Conservation (phyloP, 2,797 vertebrate genomes). For the Acanthurus leucopareius region DNA sequence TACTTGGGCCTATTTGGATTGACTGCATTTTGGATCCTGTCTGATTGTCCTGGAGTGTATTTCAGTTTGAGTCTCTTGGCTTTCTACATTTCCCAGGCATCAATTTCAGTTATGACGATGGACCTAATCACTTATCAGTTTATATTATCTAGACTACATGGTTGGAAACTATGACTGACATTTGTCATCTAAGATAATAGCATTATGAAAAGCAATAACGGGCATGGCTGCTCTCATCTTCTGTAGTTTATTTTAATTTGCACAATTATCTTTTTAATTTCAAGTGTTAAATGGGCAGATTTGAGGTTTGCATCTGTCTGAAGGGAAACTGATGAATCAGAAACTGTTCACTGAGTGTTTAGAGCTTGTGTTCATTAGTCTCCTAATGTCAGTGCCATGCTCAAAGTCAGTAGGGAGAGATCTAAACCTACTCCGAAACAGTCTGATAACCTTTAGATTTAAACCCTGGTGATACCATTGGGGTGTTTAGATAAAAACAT, state of each 20-base stretch:
- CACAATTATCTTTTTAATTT: slow-evolving; percentile 64
- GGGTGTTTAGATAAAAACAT: slow-evolving; percentile 35
- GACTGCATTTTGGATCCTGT: no score
- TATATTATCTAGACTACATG: not conserved
- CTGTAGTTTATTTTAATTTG: slow-evolving; percentile 61
- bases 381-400: slow-evolving; percentile 9
- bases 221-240: slow-evolving; percentile 11
- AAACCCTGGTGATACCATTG: not conserved
- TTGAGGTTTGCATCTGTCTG: slow-evolving; percentile 21
- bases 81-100: not conserved
- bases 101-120: not conserved
- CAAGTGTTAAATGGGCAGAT: slow-evolving; percentile 44
- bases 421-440: not conserved
- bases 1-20: not conserved
- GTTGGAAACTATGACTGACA: not conserved
- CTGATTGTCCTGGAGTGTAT: no score
- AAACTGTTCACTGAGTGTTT: not conserved
- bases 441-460: not conserved
- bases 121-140: not conserved
- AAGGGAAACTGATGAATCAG: not conserved
- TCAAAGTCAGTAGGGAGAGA: not conserved
- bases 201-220: not conserved
- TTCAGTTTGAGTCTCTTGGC: not conserved
- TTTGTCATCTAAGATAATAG: not conserved
- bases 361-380: not conserved